Conservation (phyloP, 2,797 vertebrate genomes). For the Myripristis murdjan region DNA sequence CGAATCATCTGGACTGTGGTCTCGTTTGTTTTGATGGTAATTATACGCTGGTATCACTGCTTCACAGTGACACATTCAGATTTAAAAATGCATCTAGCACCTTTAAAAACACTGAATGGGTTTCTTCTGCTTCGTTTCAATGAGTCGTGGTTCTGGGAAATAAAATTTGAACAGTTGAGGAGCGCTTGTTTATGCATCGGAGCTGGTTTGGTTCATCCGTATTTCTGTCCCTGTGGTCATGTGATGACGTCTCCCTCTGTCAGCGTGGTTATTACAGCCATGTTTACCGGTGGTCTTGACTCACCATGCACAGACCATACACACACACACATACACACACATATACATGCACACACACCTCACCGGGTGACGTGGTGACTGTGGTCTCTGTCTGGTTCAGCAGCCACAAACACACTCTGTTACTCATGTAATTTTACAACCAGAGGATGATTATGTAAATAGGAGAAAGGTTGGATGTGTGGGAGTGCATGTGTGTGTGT, state of each 20-base stretch:
- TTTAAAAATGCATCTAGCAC: no score
- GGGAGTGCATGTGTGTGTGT: slow-evolving; percentile 13
- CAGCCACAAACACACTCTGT: slow-evolving; percentile 53
- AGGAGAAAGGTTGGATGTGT: slow-evolving; percentile 53
- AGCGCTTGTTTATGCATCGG: neutral
- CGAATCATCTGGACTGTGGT: no score
- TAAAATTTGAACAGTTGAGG: neutral
- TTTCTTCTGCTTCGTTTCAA: no score
- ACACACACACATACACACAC: slow-evolving; percentile 10
- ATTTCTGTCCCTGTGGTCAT: slow-evolving; percentile 50
- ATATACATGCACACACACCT: slow-evolving; percentile 34
- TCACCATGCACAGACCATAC: slow-evolving; percentile 45
- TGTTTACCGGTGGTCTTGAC: slow-evolving; percentile 69
- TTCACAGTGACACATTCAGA: no score
- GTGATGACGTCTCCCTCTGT: slow-evolving; percentile 51
- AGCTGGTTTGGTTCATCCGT: slow-evolving; percentile 36
- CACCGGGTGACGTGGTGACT: slow-evolving; percentile 38
- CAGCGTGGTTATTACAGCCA: slow-evolving; percentile 49
- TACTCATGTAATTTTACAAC: slow-evolving; percentile 48
- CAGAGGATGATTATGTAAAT: slow-evolving; percentile 59
- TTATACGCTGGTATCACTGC: no score
- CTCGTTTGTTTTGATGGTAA: no score
- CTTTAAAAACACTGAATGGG: no score
- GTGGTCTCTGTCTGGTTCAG: slow-evolving; percentile 47
- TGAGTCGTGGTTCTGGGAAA: no score